Evolutionary conservation across 2,797 vertebrate species (phyloP).

Genomic region (Telmatherina bonti): DNA sequence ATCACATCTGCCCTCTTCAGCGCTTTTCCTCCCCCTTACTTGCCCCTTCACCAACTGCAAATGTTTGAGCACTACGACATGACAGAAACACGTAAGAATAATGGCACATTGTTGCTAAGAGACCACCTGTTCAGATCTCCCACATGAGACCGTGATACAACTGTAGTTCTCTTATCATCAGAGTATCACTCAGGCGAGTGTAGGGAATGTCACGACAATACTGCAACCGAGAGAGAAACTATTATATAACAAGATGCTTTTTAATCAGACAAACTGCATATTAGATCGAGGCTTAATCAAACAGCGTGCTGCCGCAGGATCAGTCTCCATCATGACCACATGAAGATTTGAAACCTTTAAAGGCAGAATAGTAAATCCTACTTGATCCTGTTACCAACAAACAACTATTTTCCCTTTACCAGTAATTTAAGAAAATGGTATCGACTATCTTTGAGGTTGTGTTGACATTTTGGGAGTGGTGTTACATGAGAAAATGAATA

Average conservation of each 20-base stretch:
- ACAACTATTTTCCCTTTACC: constrained; percentile 42
- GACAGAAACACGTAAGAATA: constrained; percentile 80
- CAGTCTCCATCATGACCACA: constrained; percentile 14
- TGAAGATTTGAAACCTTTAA: constrained; percentile 23
- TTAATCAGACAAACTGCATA: constrained; percentile 19
- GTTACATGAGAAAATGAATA: constrained; percentile 66
- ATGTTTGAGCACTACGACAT: constrained; percentile 70
- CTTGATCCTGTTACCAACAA: constrained; percentile 37
- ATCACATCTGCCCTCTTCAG: constrained; percentile 17
- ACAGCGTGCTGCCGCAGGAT: neutral
- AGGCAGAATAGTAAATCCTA: constrained; percentile 2
- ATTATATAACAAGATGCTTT: constrained; percentile 52
- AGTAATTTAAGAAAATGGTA: constrained; percentile 55
- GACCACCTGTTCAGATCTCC: constrained; percentile 84
- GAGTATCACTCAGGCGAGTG: constrained; percentile 61
- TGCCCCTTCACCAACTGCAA: constrained; percentile 43
- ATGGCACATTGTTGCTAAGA: constrained; percentile 85
- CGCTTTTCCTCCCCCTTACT: constrained; percentile 37
- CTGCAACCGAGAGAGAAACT: constrained; percentile 38
- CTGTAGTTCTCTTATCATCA: constrained; percentile 61
- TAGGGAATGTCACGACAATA: constrained; percentile 56
- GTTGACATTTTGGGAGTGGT: constrained; percentile 77
- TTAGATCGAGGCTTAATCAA: constrained; percentile 23
- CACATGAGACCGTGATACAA: constrained; percentile 67
- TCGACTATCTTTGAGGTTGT: constrained; percentile 45